These are phyloP conservation scores for Nyctereutes procyonoides DNA, from an alignment of 2,113 vertebrate species.

Conservation along the genomic window DNA sequence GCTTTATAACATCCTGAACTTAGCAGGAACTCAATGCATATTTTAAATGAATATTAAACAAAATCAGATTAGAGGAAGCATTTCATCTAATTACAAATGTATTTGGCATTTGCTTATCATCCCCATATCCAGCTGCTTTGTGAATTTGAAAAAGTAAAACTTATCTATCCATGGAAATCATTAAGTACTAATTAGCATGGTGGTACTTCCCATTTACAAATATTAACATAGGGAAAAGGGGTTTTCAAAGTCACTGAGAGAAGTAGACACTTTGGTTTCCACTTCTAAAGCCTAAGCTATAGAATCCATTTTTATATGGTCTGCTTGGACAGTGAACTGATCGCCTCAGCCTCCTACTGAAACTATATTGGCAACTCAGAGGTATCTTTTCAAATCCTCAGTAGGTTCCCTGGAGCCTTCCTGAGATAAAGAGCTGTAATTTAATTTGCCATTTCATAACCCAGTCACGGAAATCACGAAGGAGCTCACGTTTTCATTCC, in stretches of 20 bases:
- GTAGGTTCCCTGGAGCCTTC: conserved; percentile 76
- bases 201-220: conserved; percentile 67
- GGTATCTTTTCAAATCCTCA: conserved; percentile 70
- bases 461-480: conserved; percentile 82
- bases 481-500: conserved; percentile 83
- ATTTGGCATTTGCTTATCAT: conserved; percentile 67
- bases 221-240: conserved; percentile 42
- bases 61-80: conserved; percentile 55
- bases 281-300: conserved; percentile 63
- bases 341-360: conserved; percentile 33
- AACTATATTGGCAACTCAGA: conserved; percentile 67
- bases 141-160: conserved; percentile 59
- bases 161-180: conserved; percentile 59
- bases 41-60: conserved; percentile 70
- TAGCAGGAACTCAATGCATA: conserved; percentile 44
- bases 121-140: conserved; percentile 60
- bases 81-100: conserved; percentile 69
- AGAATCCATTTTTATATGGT: conserved; percentile 35
- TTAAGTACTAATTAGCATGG: conserved; percentile 65
- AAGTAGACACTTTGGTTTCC: not conserved
- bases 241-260: conserved; percentile 55
- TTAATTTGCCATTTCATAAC: conserved; percentile 86
- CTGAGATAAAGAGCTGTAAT: conserved; percentile 84
- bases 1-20: conserved; percentile 27
- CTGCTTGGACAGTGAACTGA: conserved; percentile 53